Conservation (phyloP, 2,888 invertebrate genomes). For the Pteria penguin region DNA sequence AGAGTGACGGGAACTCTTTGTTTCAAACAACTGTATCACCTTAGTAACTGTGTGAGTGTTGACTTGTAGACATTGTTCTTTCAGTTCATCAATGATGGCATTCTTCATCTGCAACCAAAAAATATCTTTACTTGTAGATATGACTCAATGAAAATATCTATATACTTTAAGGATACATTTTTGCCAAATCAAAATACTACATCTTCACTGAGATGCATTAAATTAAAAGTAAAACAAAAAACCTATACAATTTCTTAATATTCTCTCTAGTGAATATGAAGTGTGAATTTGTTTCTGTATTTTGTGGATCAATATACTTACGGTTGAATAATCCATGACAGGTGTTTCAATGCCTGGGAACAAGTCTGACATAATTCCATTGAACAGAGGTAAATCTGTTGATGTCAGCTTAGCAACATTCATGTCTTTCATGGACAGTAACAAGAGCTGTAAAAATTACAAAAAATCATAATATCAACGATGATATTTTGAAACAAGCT, state of each 20-base stretch:
- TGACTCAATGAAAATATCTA: no score
- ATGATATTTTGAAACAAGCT: no score
- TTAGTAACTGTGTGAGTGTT: conserved; percentile 85
- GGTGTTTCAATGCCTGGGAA: conserved; percentile 90
- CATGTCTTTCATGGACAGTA: conserved; percentile 94
- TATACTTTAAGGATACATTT: no score
- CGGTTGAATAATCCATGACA: conserved; percentile 88
- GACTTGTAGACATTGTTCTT: conserved; percentile 69
- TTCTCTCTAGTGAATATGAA: no score
- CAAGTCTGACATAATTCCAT: conserved; percentile 91
- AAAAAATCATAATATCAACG: no score
- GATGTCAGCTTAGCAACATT: conserved; percentile 92
- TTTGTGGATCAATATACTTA: conserved; percentile 81
- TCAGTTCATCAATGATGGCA: conserved; percentile 75
- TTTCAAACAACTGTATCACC: conserved; percentile 91
- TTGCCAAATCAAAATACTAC: no score
- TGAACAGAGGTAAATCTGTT: conserved; percentile 91
- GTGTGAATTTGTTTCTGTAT: no score
- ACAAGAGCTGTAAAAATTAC: conserved; percentile 83
- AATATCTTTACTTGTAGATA: no score
- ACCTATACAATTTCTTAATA: no score
- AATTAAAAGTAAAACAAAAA: no score
- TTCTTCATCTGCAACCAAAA: conserved; percentile 76
- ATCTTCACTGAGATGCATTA: no score
- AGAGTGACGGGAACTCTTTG: conserved; percentile 92